Evolutionary conservation across 2,888 invertebrate species (phyloP), one percentile per base, ranked within the genome.

Genomic region (Nomada fabriciana): DNA sequence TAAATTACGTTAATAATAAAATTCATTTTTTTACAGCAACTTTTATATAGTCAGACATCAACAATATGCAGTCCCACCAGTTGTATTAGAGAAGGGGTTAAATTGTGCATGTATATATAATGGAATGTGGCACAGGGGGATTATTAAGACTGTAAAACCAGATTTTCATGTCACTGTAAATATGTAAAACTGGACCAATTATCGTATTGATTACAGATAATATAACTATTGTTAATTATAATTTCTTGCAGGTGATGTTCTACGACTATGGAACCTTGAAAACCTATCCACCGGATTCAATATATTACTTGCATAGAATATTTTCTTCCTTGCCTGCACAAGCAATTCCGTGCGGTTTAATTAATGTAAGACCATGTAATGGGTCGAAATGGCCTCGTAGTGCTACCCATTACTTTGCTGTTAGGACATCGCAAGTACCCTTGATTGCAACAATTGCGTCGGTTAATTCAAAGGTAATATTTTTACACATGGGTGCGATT

Each of bases 231-330:
- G 70, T 64, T 42, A 9, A 55, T 80, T 23, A 57, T 13, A 68
- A 64, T 74, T 68, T 79, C 76, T 71, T 68, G 23, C 64, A 94
- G 94, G 80, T 94, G 47, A 65, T 92, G 36, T 94, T 93, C 76
- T 93, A 93, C 65, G 94, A 94, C 77, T 94, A 90, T 63, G 94
- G 94, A 0, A 94, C 94, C 15, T 63, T 92, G 0, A 88, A 91
- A 74, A 88, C 89, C 0, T 91, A 91, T 74, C 53, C 84, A 18
- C 75, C 91, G 13, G 67, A 88, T 0, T 85, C 86, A 15, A 5
- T 94, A 11, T 91, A 87, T 42, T 93, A 90, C 69, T 86, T 94
- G 29, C 89, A 92, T 72, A 87, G 90, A 43, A 73, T n/a, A 0
- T 94, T 94, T 79, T 89, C 92, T 2, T 3, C 50, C 61, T 42